A percentile compares a stretch with the other conserved stretches of the same genome.
Conservation (phyloP, 2,797 vertebrate genomes). For the Sebastes minor region DNA sequence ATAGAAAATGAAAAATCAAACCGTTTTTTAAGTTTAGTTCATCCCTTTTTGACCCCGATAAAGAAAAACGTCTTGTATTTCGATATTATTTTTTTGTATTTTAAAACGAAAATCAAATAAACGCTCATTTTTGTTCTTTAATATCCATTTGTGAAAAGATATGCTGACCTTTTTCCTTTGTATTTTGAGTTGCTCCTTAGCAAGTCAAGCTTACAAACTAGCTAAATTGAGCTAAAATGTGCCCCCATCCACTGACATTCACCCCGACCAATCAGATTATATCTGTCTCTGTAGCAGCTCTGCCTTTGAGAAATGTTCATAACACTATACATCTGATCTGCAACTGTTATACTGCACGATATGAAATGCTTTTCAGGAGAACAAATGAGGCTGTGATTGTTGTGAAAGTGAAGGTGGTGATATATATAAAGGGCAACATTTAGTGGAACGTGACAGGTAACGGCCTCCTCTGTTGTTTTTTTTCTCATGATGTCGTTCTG, state of each 20-base stretch:
- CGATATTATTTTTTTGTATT: no score
- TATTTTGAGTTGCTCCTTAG: background rate
- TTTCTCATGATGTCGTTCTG: background rate
- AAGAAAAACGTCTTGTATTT: no score
- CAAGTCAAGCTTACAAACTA: background rate
- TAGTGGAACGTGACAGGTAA: background rate
- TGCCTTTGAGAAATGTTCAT: background rate
- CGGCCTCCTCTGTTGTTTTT: background rate
- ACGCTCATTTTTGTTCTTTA: fast-evolving
- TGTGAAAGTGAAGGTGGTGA: background rate
- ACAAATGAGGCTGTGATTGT: background rate
- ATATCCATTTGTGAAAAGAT: no score
- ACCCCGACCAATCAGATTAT: background rate
- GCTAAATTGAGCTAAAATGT: no score
- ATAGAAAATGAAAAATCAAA: no score
- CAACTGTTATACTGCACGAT: background rate
- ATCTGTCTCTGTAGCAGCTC: conserved; percentile 7
- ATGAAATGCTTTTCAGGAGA: background rate
- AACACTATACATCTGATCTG: background rate
- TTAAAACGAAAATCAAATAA: no score
- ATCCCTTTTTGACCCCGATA: no score
- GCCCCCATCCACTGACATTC: background rate
- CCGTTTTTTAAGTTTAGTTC: no score
- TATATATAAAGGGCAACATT: background rate
- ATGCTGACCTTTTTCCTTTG: no score